These are phyloP conservation scores for Lagorchestes hirsutus DNA, from an alignment of 2,797 vertebrate species.

Conservation along the genomic window DNA sequence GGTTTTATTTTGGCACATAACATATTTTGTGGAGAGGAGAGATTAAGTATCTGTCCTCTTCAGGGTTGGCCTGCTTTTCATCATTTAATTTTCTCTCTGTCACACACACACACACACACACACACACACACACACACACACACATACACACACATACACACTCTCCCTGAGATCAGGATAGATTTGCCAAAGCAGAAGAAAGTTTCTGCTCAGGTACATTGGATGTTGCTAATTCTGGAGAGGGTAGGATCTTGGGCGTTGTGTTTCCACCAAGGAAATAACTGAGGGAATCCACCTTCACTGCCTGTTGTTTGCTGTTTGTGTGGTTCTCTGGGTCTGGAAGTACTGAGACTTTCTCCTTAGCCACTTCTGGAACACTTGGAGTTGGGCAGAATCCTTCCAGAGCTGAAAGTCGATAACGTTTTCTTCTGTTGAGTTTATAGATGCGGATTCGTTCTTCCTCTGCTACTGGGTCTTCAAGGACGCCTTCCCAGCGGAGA, in stretches of 20 bases:
- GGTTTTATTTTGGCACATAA: background rate
- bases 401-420: conserved; percentile 86
- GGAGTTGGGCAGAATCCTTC: conserved; percentile 70
- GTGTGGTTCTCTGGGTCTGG: fast-evolving
- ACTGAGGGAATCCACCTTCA: background rate
- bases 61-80: conserved; percentile 33
- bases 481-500: conserved; percentile 91
- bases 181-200: background rate
- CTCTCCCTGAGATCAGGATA: conserved; percentile 2
- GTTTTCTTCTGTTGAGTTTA: conserved; percentile 89
- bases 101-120: background rate
- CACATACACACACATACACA: background rate
- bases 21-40: background rate
- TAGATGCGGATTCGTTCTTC: conserved; percentile 88
- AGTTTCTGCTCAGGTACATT: background rate
- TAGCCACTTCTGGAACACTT: fast-evolving
- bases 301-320: fast-evolving
- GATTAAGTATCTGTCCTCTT: conserved; percentile 4
- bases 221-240: background rate
- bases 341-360: background rate
- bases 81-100: conserved; percentile 5
- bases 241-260: fast-evolving
- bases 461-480: conserved; percentile 90
- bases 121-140: too few relatives aligned
- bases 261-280: background rate